Base-by-base conservation (phyloP, 2,888 invertebrate genomes). In the Brachynemurus nebulosus region DNA sequence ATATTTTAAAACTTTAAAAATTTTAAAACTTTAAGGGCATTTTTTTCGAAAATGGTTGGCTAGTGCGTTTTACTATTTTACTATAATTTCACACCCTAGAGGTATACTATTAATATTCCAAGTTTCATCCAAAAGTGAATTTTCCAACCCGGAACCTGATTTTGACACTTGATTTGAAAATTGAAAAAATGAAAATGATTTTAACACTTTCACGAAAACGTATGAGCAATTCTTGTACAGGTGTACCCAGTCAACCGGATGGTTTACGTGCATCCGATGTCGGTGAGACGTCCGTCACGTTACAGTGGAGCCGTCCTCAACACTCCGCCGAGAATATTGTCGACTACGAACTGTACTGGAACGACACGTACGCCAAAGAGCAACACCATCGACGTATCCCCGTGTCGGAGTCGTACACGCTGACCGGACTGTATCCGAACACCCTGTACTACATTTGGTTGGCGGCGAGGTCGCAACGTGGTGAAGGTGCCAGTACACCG, bases 391-490 rank as follows among this genome's bases (percentile, higher is more conserved):
- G 86, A 57, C 79, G 82, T 57, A 86, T 90, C 59, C 80, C 83
- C 21, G 82, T 85, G 51, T 76, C 80, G 16, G 88, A 90, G 63
- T 78, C 80, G 20, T 93, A 90, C 71, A 86, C 84, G 17, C 73
- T 97, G 55, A 84, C 82, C 54, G 86, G 86, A 44, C 75, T 98
- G 36, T 91, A 92, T 63, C 96, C 97, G 23, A 90, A 95, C 71
- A 96, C 95, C 9, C 68, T 91, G 54, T 98, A 97, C 73, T 91
- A 90, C 69, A 86, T 97, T 58, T 93, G 95, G 88, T 70, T 98
- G 55, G 92, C 95, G 11, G 97, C 96, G 46, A 75, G 89, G 53
- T 93, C 92, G 12, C 84, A 86, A 57, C 72, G 86, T 51, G 97
- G 96, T 9, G 95, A 92, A 65, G 96, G 96, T 12, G 93, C 93